Percentiles rank a stretch among this genome's conserved stretches.
phyloP scores from a whole-genome alignment of 2,888 invertebrate species.

The Anthrax anthrax region DNA sequence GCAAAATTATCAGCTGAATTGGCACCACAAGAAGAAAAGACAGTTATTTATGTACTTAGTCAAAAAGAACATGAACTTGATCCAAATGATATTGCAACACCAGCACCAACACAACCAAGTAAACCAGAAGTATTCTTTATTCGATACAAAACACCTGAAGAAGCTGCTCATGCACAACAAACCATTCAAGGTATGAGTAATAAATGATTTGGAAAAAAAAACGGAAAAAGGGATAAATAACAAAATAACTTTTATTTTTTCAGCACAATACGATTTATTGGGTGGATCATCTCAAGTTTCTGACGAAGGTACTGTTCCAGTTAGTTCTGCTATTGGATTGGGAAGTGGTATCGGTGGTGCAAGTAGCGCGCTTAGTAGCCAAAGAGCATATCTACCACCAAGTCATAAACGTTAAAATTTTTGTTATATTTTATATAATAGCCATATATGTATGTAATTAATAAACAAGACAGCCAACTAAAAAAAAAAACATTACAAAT shows the following conservation, averaged over 20 bases:
- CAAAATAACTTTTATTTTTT: neutral
- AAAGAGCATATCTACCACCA: conserved; percentile 3
- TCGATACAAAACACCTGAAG: conserved; percentile 30
- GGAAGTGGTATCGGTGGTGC: conserved; percentile 46
- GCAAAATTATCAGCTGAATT: conserved; percentile 25
- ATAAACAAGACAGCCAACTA: too few relatives aligned
- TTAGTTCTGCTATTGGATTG: conserved; percentile 29
- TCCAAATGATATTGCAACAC: conserved; percentile 26
- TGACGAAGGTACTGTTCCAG: conserved; percentile 8
- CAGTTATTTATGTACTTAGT: conserved; percentile 30
- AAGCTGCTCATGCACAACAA: conserved; percentile 28
- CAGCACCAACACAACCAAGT: conserved; percentile 27
- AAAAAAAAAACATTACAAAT: too few relatives aligned
- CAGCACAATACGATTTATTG: conserved; percentile 10
- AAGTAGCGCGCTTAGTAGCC: conserved; percentile 39
- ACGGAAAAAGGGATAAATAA: neutral
- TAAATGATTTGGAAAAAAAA: too few relatives aligned
- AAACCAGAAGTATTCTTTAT: conserved; percentile 33
- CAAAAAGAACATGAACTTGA: conserved; percentile 27
- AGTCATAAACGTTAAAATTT: neutral
- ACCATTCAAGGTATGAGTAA: conserved; percentile 25
- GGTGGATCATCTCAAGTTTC: conserved; percentile 9
- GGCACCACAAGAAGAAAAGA: conserved; percentile 30
- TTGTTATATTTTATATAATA: neutral
- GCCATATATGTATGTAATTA: too few relatives aligned